Percentiles rank a stretch among this genome's conserved stretches.
phyloP scores from a whole-genome alignment of 1,140 invertebrate genomes.

The Galleria mellonella region DNA sequence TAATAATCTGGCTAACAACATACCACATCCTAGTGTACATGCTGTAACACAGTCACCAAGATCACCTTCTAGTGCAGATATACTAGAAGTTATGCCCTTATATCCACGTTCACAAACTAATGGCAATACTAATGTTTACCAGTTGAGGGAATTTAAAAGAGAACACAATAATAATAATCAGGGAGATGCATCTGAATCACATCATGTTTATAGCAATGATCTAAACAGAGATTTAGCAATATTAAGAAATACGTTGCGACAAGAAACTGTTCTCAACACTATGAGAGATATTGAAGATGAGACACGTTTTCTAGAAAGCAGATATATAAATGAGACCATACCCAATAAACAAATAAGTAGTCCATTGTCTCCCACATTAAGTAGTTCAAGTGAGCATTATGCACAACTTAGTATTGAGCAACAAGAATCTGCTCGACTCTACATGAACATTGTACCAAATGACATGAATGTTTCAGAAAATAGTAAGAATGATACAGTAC shows the following conservation, averaged over 20 bases:
- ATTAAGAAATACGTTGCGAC: constrained; percentile 58
- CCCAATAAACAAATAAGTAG: constrained; percentile 41
- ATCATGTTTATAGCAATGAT: constrained; percentile 63
- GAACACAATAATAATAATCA: constrained; percentile 74
- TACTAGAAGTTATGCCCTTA: constrained; percentile 70
- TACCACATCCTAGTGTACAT: constrained; percentile 29
- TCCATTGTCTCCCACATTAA: constrained; percentile 58
- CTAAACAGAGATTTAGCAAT: constrained; percentile 60
- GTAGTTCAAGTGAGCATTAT: constrained; percentile 68
- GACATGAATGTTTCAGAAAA: constrained; percentile 31
- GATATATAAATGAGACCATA: constrained; percentile 39
- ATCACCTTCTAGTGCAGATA: constrained; percentile 72
- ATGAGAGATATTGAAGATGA: constrained; percentile 64
- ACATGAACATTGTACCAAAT: constrained; percentile 79
- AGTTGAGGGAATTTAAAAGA: constrained; percentile 63
- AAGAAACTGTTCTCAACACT: constrained; percentile 58
- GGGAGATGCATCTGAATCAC: constrained; percentile 38
- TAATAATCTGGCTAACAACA: constrained; percentile 31
- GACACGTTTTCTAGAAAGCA: constrained; percentile 42
- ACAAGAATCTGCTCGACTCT: constrained; percentile 70
- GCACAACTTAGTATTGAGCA: constrained; percentile 71
- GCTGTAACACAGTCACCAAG: constrained; percentile 62
- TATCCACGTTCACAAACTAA: constrained; percentile 48
- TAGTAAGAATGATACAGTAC: constrained; percentile 36
- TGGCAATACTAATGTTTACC: constrained; percentile 65